Evolutionary conservation across 1,140 invertebrate genomes (phyloP).

Genomic region (Drosophila triauraria): DNA sequence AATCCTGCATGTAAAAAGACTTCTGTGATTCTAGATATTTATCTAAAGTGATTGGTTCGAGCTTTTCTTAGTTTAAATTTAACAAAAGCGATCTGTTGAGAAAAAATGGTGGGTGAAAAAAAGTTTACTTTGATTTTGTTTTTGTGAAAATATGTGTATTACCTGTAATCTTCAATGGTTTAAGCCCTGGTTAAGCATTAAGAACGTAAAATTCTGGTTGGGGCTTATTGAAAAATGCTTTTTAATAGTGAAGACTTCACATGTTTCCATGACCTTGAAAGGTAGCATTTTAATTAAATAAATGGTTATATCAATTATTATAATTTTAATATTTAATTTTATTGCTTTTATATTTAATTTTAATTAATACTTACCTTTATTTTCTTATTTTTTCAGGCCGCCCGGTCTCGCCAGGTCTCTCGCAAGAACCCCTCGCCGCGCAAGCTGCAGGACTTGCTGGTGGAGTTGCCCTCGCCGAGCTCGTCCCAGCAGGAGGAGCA

Average conservation of each 20-base stretch:
- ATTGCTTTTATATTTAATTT: too few relatives aligned
- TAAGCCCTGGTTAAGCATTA: too few relatives aligned
- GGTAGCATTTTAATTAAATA: background rate
- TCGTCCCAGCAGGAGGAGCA: conserved; percentile 8
- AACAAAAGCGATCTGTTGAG: background rate
- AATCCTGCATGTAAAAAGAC: background rate
- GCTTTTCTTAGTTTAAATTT: background rate
- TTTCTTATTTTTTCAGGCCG: conserved; percentile 23
- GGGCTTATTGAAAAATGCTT: background rate
- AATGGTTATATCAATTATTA: too few relatives aligned
- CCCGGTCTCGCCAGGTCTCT: conserved; percentile 26
- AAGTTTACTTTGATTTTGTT: background rate
- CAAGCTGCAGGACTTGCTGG: conserved; percentile 34
- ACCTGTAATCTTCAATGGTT: background rate
- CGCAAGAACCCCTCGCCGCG: conserved; percentile 55
- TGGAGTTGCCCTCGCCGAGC: conserved; percentile 18
- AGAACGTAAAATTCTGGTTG: background rate
- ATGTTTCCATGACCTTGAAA: background rate
- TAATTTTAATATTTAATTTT: too few relatives aligned
- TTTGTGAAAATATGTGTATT: background rate
- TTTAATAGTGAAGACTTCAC: background rate
- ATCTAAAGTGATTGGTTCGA: background rate
- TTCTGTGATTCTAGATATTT: background rate
- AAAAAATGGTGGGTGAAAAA: conserved; percentile 2
- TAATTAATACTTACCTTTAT: background rate